A percentile compares a stretch with the other conserved stretches of the same genome.
Evolutionary conservation across 2,888 invertebrate genomes (phyloP).

Genomic region (Hydrotaea cyrtoneurina): DNA sequence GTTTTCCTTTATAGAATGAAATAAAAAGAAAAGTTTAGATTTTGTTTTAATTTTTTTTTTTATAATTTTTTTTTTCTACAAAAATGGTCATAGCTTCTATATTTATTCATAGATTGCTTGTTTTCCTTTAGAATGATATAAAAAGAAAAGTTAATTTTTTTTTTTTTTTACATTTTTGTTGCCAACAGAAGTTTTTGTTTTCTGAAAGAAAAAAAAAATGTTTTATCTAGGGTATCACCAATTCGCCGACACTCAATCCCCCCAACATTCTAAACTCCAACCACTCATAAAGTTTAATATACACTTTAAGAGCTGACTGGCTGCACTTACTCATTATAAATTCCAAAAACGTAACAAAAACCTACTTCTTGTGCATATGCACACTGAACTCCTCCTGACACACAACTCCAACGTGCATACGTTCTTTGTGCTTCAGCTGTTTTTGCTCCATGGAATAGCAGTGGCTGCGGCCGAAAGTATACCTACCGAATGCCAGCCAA

Average conservation of each 20-base stretch:
- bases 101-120: too few species aligned
- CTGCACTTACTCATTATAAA: constrained; percentile 66
- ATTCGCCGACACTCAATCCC: background rate
- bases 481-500: constrained; percentile 10
- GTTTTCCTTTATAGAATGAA: too few species aligned
- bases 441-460: background rate
- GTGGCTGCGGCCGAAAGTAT: background rate
- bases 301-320: background rate
- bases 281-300: background rate
- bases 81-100: too few species aligned
- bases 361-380: constrained; percentile 64
- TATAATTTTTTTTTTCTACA: too few species aligned
- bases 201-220: too few species aligned
- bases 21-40: too few species aligned
- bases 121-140: too few species aligned
- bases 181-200: too few species aligned
- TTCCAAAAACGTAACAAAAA: constrained; percentile 73
- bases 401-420: constrained; percentile 6
- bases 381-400: constrained; percentile 46
- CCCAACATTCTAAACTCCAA: background rate
- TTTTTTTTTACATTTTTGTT: too few species aligned
- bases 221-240: background rate
- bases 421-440: background rate
- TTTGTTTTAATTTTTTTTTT: too few species aligned
- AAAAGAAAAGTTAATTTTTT: too few species aligned